These are phyloP conservation scores for Campaea margaritaria DNA, from an alignment of 2,888 invertebrate genomes.

Conservation along the genomic window DNA sequence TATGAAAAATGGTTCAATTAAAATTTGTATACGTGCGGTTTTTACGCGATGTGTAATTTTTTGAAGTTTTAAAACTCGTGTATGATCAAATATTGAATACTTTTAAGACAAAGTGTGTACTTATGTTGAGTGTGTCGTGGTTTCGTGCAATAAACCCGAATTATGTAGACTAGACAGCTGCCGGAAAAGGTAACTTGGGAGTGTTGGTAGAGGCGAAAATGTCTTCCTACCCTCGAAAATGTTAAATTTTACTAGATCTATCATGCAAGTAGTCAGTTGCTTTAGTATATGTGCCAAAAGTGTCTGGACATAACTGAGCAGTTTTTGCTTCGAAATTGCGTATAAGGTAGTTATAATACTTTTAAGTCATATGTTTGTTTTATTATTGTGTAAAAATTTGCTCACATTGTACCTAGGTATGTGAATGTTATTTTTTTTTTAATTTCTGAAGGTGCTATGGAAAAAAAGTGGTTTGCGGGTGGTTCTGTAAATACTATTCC, in stretches of 20 bases:
- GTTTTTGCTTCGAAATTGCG: conserved; percentile 4
- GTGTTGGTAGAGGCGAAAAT: conserved; percentile 13
- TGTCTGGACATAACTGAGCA: conserved; percentile 1
- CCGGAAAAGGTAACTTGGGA: conserved; percentile 7
- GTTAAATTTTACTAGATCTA: conserved; percentile 1
- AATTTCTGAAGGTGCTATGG: conserved; percentile 15
- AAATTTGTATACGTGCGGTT: not conserved
- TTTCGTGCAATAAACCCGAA: conserved; percentile 40
- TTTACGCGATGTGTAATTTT: not conserved
- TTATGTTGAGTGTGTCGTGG: conserved; percentile 16
- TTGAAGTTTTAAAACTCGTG: not conserved
- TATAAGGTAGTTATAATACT: not conserved
- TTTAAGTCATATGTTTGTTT: conserved; percentile 11
- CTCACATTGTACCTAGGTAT: conserved; percentile 25
- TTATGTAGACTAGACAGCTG: conserved; percentile 19
- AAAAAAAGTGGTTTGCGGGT: not conserved
- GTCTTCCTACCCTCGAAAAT: conserved; percentile 18
- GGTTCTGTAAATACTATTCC: not conserved
- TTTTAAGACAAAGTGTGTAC: not conserved
- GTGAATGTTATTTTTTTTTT: conserved; percentile 31
- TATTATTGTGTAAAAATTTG: conserved; percentile 18
- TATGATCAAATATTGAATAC: not conserved
- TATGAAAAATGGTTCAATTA: not conserved
- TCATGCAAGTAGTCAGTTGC: not conserved
- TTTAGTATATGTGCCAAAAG: conserved; percentile 3